Conservation (phyloP, 2,113 vertebrate species). For the Acanthisitta chloris region DNA sequence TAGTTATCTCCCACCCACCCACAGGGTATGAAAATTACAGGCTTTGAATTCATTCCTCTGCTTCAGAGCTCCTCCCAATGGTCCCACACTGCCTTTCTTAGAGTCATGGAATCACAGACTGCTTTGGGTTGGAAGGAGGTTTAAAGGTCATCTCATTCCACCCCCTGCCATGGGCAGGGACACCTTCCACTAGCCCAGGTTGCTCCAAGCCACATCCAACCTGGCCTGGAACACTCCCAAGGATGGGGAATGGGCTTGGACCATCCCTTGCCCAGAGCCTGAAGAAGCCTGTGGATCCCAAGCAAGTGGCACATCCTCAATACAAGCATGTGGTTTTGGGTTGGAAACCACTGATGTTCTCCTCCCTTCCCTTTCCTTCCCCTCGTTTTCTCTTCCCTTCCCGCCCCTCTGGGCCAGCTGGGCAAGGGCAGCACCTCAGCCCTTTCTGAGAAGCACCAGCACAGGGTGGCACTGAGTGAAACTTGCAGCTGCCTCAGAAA, state of each 20-base stretch:
- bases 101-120: not conserved
- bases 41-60: not conserved
- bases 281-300: not conserved
- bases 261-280: not conserved
- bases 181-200: not conserved
- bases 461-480: not conserved
- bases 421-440: not conserved
- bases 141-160: not conserved
- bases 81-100: not conserved
- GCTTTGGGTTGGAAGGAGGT: not conserved
- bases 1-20: not conserved
- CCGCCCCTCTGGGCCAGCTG: not conserved
- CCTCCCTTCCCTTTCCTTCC: not conserved
- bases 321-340: not conserved
- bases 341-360: not conserved
- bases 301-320: not conserved
- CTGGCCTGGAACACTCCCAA: not conserved
- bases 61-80: rapidly evolving
- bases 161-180: not conserved
- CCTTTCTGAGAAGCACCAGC: not conserved
- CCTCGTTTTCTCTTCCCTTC: not conserved
- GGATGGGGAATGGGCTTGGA: not conserved
- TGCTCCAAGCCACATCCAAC: not conserved
- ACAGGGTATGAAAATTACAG: not conserved
- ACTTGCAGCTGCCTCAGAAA: not conserved